These are phyloP conservation scores for Stenopsyche tienmushanensis DNA, from an alignment of 1,140 invertebrate genomes.

Conservation along the genomic window DNA sequence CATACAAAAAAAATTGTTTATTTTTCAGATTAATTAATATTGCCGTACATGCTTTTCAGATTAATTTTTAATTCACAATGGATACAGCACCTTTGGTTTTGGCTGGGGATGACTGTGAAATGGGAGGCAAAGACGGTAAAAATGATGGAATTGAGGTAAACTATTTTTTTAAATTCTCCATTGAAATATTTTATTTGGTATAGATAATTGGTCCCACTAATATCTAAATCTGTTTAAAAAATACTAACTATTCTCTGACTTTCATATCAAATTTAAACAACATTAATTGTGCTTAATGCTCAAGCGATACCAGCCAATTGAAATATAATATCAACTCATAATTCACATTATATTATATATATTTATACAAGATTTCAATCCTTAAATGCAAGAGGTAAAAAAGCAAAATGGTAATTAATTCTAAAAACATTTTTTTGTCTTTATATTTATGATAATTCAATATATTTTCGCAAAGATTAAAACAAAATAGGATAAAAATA, in stretches of 20 bases:
- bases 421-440: too few species aligned
- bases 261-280: not conserved
- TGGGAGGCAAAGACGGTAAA: constrained; percentile 62
- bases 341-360: too few species aligned
- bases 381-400: too few species aligned
- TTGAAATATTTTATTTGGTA: constrained; percentile 12
- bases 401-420: too few species aligned
- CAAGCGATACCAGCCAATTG: not conserved
- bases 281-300: not conserved
- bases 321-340: not conserved
- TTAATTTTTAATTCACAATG: not conserved
- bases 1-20: too few species aligned
- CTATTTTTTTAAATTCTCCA: not conserved
- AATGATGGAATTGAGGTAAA: constrained; percentile 48
- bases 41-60: too few species aligned
- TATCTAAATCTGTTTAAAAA: constrained; percentile 4
- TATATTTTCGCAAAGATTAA: too few species aligned
- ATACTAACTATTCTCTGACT: not conserved
- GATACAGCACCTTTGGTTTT: constrained; percentile 52
- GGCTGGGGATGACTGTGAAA: constrained; percentile 60
- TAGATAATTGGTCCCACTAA: not conserved
- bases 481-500: too few species aligned
- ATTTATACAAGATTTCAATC: too few species aligned
- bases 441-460: too few species aligned
- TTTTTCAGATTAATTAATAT: too few species aligned